Conservation (phyloP, 2,113 vertebrate species). For the Leucosticte australis region DNA sequence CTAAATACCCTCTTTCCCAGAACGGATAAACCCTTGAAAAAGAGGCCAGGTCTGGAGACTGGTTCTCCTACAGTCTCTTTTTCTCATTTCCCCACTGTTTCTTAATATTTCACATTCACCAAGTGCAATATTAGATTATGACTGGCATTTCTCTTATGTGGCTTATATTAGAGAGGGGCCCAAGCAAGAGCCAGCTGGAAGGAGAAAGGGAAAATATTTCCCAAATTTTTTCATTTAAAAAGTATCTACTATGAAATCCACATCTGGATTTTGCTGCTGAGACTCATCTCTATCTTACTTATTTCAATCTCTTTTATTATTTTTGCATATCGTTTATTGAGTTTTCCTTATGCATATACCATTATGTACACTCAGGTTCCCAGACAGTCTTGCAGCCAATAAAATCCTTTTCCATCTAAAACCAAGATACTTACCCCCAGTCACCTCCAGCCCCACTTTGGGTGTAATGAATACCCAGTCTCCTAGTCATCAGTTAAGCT, state of each 20-base stretch:
- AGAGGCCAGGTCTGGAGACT: neutral
- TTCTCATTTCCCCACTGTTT: constrained; percentile 47
- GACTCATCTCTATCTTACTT: neutral
- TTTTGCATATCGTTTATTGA: constrained; percentile 11
- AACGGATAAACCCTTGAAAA: neutral
- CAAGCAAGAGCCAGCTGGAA: constrained; percentile 49
- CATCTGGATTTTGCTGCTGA: constrained; percentile 54
- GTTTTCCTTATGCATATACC: neutral
- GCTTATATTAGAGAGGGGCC: constrained; percentile 19
- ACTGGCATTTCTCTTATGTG: constrained; percentile 56
- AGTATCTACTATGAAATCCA: constrained; percentile 40
- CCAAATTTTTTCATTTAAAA: constrained; percentile 43
- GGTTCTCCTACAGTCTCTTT: constrained; percentile 15
- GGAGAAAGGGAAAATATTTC: constrained; percentile 35
- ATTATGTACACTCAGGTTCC: neutral
- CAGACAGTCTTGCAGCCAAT: neutral
- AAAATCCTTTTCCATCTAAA: neutral
- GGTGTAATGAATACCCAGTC: neutral
- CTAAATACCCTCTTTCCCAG: neutral
- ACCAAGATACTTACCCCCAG: neutral
- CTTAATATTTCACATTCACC: constrained; percentile 30
- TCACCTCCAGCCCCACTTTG: neutral
- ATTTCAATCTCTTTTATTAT: constrained; percentile 3
- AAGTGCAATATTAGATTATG: constrained; percentile 53
- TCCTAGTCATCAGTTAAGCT: neutral